A percentile compares a stretch with the other conserved stretches of the same genome.
Evolutionary conservation across 2,888 invertebrate species (phyloP).

Genomic region (Sceliomorpha sp.): DNA sequence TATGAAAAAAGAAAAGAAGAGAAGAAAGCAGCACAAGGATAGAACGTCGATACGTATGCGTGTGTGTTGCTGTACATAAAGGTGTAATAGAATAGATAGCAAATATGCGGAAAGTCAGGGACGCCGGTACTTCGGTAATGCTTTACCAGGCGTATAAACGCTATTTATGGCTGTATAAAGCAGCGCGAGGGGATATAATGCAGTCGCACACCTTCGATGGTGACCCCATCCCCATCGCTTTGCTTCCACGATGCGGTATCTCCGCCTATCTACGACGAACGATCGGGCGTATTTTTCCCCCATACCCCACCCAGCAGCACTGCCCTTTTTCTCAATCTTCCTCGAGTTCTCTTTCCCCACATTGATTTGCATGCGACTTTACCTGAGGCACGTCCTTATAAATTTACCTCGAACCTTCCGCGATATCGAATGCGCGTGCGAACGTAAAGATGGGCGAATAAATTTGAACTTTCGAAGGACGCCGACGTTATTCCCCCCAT

Average conservation of each 20-base stretch:
- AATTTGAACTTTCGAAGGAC: constrained; percentile 67
- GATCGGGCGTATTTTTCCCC: constrained; percentile 62
- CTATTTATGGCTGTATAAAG: constrained; percentile 78
- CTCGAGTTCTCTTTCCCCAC: constrained; percentile 58
- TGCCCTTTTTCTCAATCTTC: constrained; percentile 43
- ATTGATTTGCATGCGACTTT: constrained; percentile 76
- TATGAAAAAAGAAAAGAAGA: no score
- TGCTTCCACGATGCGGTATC: constrained; percentile 56
- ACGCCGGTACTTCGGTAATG: constrained; percentile 71
- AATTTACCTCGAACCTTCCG: constrained; percentile 58
- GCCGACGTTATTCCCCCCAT: constrained; percentile 65
- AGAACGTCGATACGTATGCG: neutral
- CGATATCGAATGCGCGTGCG: constrained; percentile 26
- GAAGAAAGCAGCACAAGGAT: neutral
- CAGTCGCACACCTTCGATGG: constrained; percentile 68
- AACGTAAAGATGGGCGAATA: constrained; percentile 33
- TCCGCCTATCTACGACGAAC: constrained; percentile 64
- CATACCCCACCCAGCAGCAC: constrained; percentile 2
- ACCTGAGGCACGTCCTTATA: constrained; percentile 69
- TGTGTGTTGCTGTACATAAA: neutral
- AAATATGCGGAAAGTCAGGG: constrained; percentile 70
- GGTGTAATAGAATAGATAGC: constrained; percentile 57
- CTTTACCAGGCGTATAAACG: constrained; percentile 76
- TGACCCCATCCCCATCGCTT: constrained; percentile 26
- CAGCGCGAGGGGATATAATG: constrained; percentile 73